Conservation (phyloP, 30 jellyfish, hydroid and myxozoan genomes). For the Hydra vulgaris region DNA sequence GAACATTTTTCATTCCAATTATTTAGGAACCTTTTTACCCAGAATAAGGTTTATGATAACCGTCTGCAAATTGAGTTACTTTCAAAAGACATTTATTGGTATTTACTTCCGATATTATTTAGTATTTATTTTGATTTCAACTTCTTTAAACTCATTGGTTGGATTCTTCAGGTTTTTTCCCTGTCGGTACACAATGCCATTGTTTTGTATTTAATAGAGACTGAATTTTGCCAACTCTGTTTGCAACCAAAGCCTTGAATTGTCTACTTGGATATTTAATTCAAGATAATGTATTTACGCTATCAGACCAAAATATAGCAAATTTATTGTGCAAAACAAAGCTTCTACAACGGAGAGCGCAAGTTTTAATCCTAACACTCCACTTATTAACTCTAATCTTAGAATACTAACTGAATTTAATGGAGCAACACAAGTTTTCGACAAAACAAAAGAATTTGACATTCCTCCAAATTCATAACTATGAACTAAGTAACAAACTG, state of each 20-base stretch:
- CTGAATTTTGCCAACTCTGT: slow-evolving; percentile 21
- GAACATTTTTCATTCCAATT: too few relatives aligned
- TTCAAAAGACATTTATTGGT: too few relatives aligned
- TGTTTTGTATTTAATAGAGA: slow-evolving; percentile 1
- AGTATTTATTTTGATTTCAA: too few relatives aligned
- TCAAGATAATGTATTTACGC: slow-evolving; percentile 27
- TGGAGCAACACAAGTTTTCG: slow-evolving; percentile 50
- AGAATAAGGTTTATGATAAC: too few relatives aligned
- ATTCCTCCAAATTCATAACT: slow-evolving; percentile 6
- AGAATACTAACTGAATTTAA: too few relatives aligned
- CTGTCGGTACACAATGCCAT: slow-evolving; percentile 21
- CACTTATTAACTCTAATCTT: slow-evolving; percentile 30
- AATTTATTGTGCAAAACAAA: slow-evolving; percentile 20
- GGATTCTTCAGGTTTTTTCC: slow-evolving; percentile 42
- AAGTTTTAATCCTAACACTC: slow-evolving; percentile 22
- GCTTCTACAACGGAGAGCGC: background rate
- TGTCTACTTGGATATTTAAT: slow-evolving; percentile 7
- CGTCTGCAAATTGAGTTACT: too few relatives aligned
- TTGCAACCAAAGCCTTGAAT: slow-evolving; percentile 25
- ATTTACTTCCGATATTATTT: too few relatives aligned
- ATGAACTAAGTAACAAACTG: too few relatives aligned
- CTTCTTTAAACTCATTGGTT: too few relatives aligned
- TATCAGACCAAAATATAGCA: slow-evolving; percentile 26
- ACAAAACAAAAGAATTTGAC: slow-evolving; percentile 14
- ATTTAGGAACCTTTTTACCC: too few relatives aligned